Conservation (phyloP, 37 sponge, comb jelly and placozoan genomes). For the Oscarella lobularis region DNA sequence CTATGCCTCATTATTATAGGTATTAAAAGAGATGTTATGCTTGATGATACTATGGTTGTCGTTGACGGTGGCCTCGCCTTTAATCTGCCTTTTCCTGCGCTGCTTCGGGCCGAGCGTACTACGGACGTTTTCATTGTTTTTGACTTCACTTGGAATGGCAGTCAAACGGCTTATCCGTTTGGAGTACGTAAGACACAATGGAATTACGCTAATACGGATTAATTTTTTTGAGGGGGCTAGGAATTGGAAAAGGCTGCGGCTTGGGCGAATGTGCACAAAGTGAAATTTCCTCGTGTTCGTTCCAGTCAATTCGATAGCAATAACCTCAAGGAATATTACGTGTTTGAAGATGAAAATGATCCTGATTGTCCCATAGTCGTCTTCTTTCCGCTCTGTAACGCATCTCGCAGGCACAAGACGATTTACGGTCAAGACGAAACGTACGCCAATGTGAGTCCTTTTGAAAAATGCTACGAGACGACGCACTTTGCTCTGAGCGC, state of each 20-base stretch:
- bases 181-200: too few relatives aligned
- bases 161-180: neutral
- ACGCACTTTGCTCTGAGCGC: neutral
- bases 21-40: neutral
- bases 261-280: neutral
- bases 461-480: neutral
- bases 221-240: too few relatives aligned
- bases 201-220: too few relatives aligned
- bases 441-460: neutral
- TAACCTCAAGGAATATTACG: neutral
- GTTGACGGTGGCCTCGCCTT: neutral
- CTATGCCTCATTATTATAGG: too few relatives aligned
- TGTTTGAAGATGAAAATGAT: neutral
- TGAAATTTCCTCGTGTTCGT: neutral
- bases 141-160: neutral
- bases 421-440: neutral
- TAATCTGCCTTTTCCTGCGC: neutral
- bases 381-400: neutral
- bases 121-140: neutral
- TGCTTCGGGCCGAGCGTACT: neutral
- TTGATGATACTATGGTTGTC: neutral
- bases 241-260: neutral
- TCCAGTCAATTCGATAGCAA: neutral
- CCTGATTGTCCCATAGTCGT: constrained; percentile 1
- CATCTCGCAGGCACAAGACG: neutral